Conservation (phyloP, 2,797 vertebrate genomes). For the Parauchenoglanis ngamensis region DNA sequence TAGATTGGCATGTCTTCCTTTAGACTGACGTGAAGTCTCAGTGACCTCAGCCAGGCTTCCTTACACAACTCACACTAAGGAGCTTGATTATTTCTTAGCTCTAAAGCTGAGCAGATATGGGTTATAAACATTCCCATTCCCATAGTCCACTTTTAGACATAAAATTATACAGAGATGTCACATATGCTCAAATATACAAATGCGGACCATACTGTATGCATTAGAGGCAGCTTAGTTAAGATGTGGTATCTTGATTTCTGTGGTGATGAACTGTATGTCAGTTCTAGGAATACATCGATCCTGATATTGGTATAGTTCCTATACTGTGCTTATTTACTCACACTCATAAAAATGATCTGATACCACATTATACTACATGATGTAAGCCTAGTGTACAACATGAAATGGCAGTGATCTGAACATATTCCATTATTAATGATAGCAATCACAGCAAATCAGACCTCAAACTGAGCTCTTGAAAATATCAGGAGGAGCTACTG, state of each 20-base stretch:
- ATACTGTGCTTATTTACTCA: neutral
- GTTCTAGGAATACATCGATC: neutral
- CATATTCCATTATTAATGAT: neutral
- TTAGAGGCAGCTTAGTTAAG: neutral
- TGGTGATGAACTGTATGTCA: neutral
- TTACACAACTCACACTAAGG: constrained; percentile 17
- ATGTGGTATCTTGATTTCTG: neutral
- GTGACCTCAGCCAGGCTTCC: constrained; percentile 29
- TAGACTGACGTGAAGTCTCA: constrained; percentile 33
- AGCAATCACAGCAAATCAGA: neutral
- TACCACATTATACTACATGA: neutral
- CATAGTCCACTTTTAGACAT: constrained; percentile 43
- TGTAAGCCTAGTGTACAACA: neutral
- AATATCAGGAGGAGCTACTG: neutral
- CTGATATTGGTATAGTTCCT: neutral
- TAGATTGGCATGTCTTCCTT: constrained; percentile 51
- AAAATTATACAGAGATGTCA: constrained; percentile 38
- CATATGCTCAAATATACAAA: constrained; percentile 39
- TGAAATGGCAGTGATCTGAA: neutral
- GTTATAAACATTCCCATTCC: constrained; percentile 48
- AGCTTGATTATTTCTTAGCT: constrained; percentile 46
- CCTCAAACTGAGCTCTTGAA: neutral
- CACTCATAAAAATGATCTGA: neutral
- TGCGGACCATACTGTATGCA: neutral
- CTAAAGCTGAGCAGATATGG: constrained; percentile 44